Conservation (phyloP, 2,888 invertebrate genomes). For the Nymphalis polychloros region DNA sequence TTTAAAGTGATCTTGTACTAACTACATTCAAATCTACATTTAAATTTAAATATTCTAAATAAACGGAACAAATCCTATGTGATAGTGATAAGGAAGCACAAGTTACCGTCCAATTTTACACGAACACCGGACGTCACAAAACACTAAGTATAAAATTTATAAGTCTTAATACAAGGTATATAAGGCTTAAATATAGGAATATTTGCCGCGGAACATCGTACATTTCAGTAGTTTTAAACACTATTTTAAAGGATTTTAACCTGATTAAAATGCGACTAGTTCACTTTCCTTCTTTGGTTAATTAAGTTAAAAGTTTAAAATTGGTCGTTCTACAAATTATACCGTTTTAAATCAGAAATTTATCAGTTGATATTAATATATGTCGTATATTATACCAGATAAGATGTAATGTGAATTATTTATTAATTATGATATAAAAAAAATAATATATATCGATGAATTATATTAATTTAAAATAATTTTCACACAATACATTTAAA, state of each 20-base stretch:
- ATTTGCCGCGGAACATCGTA: background rate
- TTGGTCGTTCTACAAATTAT: background rate
- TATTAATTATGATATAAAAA: no score
- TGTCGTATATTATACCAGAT: no score
- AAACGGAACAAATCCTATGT: background rate
- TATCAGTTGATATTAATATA: no score
- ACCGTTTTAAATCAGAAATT: no score
- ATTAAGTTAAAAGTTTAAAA: conserved; percentile 25
- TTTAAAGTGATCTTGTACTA: background rate
- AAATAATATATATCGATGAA: no score
- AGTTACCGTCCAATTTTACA: background rate
- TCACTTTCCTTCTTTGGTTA: conserved; percentile 17
- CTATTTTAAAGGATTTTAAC: conserved; percentile 34
- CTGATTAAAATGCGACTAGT: conserved; percentile 21
- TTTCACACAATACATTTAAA: conserved; percentile 3
- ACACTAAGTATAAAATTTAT: background rate
- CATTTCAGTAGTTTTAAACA: conserved; percentile 31
- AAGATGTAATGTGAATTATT: no score
- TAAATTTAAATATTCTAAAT: background rate
- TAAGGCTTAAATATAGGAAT: background rate
- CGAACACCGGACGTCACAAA: background rate
- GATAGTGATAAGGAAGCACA: background rate
- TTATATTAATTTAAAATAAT: background rate
- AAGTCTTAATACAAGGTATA: background rate
- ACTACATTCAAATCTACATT: background rate